Base-by-base conservation (phyloP, 2,113 vertebrate genomes). In the Labrus mixtus region DNA sequence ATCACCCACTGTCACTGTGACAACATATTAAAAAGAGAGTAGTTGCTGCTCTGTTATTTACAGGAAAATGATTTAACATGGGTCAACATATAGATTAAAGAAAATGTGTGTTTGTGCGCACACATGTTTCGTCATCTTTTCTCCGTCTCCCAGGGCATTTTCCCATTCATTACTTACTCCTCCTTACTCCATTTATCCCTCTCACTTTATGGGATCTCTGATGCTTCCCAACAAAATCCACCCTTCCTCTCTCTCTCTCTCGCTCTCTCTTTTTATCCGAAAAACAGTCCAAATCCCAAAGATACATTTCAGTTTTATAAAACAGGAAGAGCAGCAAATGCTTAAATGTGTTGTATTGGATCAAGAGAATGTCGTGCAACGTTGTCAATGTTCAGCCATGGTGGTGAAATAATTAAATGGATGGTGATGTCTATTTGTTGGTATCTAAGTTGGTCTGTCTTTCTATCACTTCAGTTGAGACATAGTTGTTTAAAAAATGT, bases 21-120 rank as follows among this genome's bases (percentile, higher is more conserved):
- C 87, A 90, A 86, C 86, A 84, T 91, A 91, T 91, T 93, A 90
- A 90, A 90, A 88, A 83, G 89, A 84, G 65, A 71, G 82, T 90
- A 81, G 83, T 67, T 59, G 80, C 87, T 84, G 76, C 80, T 86
- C 82, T 46, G 79, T 92, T 92, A 89, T 90, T 91, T 84, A 88
- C 81, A 75, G 72, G 83, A 88, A 88, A 90, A 88, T 88, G 85
- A 91, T 93, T 91, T 91, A 89, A 73, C 85, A 72, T 72, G 73
- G 69, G 78, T 68, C 89, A 81, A 83, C 84, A 41, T 91, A 89
- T 90, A 92, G 89, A 92, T 91, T 91, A 89, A 88, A 89, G 56
- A 41, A 15, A 48, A 81, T 62, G 25, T 25, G 25, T 3, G 25
- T 25, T 25, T 3, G 25, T 25, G 25, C 25, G 25, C 25, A 25